Percentiles rank a stretch among this genome's conserved stretches.
Evolutionary conservation across 2,888 invertebrate species (phyloP).

Genomic region (Agonopterix alstromeriana): DNA sequence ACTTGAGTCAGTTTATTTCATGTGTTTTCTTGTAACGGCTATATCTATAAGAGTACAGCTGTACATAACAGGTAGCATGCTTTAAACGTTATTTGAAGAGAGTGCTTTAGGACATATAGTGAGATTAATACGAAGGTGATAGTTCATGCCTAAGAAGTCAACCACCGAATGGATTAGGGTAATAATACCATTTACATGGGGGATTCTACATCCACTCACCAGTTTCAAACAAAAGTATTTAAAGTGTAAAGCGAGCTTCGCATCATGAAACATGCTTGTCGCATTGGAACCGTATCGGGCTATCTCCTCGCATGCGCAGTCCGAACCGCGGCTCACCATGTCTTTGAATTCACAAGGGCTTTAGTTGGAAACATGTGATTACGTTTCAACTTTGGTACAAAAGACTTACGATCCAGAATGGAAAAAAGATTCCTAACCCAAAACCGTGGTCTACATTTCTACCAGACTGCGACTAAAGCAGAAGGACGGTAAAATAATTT

Average conservation of each 20-base stretch:
- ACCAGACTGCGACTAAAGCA: no score
- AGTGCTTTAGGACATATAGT: background rate
- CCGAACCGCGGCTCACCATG: conserved; percentile 17
- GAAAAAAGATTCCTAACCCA: no score
- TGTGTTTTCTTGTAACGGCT: no score
- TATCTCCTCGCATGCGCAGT: conserved; percentile 49
- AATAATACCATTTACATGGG: conserved; percentile 10
- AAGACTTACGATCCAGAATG: no score
- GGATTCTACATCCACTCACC: conserved; percentile 51
- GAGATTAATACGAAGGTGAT: background rate
- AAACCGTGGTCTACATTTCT: no score
- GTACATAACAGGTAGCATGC: no score
- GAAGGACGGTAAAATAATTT: no score
- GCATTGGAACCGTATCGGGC: conserved; percentile 41
- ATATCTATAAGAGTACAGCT: no score
- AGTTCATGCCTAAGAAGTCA: conserved; percentile 23
- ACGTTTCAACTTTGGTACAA: conserved; percentile 13
- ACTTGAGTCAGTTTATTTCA: no score
- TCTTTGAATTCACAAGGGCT: conserved; percentile 22
- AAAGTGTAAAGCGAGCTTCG: conserved; percentile 23
- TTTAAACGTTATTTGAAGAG: no score
- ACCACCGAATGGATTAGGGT: conserved; percentile 8
- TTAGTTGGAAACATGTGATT: conserved; percentile 14
- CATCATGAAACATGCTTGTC: conserved; percentile 42
- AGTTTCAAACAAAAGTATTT: conserved; percentile 11